Evolutionary conservation across 2,113 vertebrate species (phyloP).

Genomic region (Camelus bactrianus): DNA sequence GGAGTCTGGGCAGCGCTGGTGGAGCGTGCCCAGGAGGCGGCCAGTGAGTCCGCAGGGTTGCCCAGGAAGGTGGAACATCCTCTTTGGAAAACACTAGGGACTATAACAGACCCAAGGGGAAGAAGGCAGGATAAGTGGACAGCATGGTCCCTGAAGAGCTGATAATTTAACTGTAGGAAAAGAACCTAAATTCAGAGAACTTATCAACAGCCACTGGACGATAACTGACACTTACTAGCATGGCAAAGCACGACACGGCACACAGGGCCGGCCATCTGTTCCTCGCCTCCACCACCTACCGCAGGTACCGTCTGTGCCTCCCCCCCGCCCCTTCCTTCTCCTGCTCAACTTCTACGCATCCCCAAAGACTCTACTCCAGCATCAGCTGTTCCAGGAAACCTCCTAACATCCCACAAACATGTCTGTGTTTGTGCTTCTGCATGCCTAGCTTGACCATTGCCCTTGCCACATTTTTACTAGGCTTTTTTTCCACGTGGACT

Average conservation of each 20-base stretch:
- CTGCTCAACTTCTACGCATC: neutral
- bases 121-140: neutral
- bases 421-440: neutral
- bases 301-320: rapidly evolving
- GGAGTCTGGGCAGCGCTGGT: neutral
- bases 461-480: slow-evolving; percentile 51
- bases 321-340: neutral
- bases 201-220: neutral
- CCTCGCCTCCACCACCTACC: rapidly evolving
- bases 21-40: neutral
- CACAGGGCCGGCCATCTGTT: neutral
- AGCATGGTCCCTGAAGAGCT: neutral
- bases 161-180: neutral
- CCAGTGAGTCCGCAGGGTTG: neutral
- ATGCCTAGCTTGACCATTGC: neutral
- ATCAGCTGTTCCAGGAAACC: slow-evolving; percentile 45
- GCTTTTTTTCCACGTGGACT: slow-evolving; percentile 5
- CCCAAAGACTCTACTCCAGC: neutral
- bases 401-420: neutral
- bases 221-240: no score
- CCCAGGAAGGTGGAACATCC: neutral
- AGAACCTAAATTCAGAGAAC: neutral
- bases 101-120: neutral
- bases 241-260: no score
- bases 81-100: neutral